Evolutionary conservation across 2,113 vertebrate species (phyloP).

Genomic region (Myodes glareolus): DNA sequence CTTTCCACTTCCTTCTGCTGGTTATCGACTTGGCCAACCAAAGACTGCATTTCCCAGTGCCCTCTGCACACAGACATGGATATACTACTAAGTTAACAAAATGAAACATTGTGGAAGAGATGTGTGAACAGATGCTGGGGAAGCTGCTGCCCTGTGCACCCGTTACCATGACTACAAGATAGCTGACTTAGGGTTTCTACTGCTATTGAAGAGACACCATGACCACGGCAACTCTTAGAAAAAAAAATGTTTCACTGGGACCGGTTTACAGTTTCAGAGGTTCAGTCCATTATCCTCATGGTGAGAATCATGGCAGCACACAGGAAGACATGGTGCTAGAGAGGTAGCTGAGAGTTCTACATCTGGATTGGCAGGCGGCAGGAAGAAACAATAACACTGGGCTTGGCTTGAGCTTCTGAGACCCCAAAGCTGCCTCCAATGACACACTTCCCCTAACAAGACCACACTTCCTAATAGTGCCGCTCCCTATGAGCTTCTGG

Average conservation of each 20-base stretch:
- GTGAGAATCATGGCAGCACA: neutral
- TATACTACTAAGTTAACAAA: neutral
- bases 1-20: neutral
- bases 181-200: neutral
- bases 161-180: neutral
- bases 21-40: rapidly evolving
- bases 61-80: neutral
- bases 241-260: neutral
- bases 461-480: no score
- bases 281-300: neutral
- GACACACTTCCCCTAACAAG: neutral
- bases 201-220: neutral
- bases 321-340: neutral
- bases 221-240: neutral
- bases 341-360: neutral
- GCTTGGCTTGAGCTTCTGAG: neutral
- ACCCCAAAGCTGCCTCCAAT: neutral
- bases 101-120: neutral
- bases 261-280: neutral
- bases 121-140: neutral
- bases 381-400: neutral
- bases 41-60: neutral
- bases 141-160: neutral
- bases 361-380: neutral
- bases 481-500: neutral